These are phyloP conservation scores for Turritopsis rubra DNA, from an alignment of 30 jellyfish, hydroid and myxozoan species.

Conservation along the genomic window DNA sequence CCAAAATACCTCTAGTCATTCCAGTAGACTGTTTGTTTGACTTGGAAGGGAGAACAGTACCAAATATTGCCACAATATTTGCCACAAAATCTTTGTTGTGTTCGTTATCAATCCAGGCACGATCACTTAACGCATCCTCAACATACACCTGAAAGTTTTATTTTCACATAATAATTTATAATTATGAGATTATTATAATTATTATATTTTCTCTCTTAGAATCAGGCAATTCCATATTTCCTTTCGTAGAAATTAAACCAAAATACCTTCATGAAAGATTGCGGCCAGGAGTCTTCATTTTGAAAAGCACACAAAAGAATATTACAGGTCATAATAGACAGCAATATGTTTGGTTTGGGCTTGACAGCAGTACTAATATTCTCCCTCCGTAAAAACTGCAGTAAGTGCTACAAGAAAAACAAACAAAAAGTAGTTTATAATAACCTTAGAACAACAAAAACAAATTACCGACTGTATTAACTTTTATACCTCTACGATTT, in stretches of 20 bases:
- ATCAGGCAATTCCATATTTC: background rate
- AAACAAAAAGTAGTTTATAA: too few relatives aligned
- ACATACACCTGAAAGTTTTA: constrained; percentile 79
- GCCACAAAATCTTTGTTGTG: constrained; percentile 73
- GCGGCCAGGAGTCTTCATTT: constrained; percentile 83
- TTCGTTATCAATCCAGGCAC: constrained; percentile 95
- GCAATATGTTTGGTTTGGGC: constrained; percentile 91
- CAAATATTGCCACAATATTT: constrained; percentile 77
- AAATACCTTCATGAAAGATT: constrained; percentile 85
- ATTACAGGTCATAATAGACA: constrained; percentile 83
- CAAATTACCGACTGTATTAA: too few relatives aligned
- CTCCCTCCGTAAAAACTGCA: constrained; percentile 75
- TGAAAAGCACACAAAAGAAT: constrained; percentile 50
- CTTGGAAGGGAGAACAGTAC: constrained; percentile 77
- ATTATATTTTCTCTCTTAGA: too few relatives aligned
- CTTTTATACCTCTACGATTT: constrained; percentile 54
- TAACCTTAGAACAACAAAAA: too few relatives aligned
- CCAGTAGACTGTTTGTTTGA: constrained; percentile 23
- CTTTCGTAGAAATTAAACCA: background rate
- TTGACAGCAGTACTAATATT: constrained; percentile 63
- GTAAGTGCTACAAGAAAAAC: constrained; percentile 48
- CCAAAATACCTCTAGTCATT: background rate
- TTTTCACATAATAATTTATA: too few relatives aligned
- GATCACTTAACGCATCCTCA: constrained; percentile 96
- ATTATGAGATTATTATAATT: too few relatives aligned